phyloP scores from a whole-genome alignment of 1,140 invertebrate species.

The Achatina immaculata region DNA sequence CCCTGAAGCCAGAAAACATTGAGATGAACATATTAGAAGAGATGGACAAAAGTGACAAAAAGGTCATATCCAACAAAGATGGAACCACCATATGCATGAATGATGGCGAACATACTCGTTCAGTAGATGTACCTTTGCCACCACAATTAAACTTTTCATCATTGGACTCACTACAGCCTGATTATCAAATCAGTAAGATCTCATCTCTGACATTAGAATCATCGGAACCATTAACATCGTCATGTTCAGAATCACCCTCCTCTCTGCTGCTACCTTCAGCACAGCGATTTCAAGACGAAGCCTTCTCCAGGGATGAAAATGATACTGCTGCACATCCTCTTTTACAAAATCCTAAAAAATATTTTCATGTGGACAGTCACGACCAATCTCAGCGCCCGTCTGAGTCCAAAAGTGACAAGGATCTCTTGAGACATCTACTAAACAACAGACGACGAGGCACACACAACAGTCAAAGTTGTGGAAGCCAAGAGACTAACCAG shows the following conservation, averaged over 20 bases:
- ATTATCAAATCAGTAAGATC: neutral
- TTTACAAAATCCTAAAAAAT: neutral
- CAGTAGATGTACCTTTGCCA: neutral
- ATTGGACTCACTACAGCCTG: neutral
- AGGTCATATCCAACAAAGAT: no score
- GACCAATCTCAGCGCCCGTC: neutral
- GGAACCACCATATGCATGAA: no score
- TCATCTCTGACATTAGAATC: neutral
- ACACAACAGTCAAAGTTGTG: neutral
- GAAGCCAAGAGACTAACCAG: neutral
- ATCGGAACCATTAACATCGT: neutral
- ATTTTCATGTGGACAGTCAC: neutral
- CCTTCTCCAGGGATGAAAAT: neutral
- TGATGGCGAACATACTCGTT: neutral
- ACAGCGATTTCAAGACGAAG: neutral
- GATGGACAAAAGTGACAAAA: no score
- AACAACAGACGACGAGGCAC: neutral
- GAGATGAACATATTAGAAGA: neutral
- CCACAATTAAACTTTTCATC: neutral
- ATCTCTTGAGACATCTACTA: neutral
- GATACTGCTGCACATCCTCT: neutral
- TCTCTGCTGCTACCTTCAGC: neutral
- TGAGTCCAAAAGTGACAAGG: conserved; percentile 9
- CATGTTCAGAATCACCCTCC: neutral
- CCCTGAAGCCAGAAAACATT: neutral